phyloP scores from a whole-genome alignment of 1,140 invertebrate species.

The Probaryconus sp. region DNA sequence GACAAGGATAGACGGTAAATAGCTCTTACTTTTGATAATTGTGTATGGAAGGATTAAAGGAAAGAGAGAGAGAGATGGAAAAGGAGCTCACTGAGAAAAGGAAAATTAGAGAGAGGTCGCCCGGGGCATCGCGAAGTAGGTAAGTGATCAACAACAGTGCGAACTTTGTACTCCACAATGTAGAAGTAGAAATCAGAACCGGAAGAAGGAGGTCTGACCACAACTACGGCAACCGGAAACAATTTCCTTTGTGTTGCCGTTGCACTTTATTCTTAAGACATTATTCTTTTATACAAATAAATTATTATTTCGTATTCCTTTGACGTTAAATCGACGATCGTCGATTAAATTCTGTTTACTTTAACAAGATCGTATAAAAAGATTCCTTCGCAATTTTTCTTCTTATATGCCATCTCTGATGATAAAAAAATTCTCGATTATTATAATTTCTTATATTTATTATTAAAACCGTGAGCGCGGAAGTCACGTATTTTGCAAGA shows the following conservation, averaged over 20 bases:
- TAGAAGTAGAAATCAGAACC: slow-evolving; percentile 70
- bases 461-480: too few species aligned
- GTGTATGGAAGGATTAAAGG: slow-evolving; percentile 24
- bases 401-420: too few species aligned
- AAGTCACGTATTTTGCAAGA: too few species aligned
- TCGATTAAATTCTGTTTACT: neutral
- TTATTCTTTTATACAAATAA: slow-evolving; percentile 13
- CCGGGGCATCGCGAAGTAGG: slow-evolving; percentile 31
- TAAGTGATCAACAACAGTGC: slow-evolving; percentile 54
- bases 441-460: too few species aligned
- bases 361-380: too few species aligned
- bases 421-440: too few species aligned
- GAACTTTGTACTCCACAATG: slow-evolving; percentile 60
- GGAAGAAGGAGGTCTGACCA: slow-evolving; percentile 63
- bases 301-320: neutral
- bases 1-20: slow-evolving; percentile 34
- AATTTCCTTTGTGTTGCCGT: slow-evolving; percentile 50
- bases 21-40: slow-evolving; percentile 61
- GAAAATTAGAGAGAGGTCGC: slow-evolving; percentile 54
- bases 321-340: too few species aligned
- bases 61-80: slow-evolving; percentile 17
- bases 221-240: slow-evolving; percentile 64
- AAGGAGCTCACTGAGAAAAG: slow-evolving; percentile 49
- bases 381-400: too few species aligned
- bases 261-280: slow-evolving; percentile 25